Base-by-base conservation (phyloP, 2,888 invertebrate genomes). In the Rhogogaster chlorosoma region DNA sequence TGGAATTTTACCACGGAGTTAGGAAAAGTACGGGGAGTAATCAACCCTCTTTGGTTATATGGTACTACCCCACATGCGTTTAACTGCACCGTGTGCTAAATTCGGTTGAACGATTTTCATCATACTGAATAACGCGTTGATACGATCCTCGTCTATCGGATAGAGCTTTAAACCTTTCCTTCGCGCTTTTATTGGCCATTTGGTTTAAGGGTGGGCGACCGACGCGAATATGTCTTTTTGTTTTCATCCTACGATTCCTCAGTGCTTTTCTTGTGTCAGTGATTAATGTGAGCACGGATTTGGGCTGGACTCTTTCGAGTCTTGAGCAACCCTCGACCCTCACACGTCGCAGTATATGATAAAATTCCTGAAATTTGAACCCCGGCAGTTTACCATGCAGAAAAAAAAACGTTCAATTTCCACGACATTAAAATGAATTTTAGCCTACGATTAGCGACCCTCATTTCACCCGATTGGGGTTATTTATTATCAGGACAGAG, bases 121-220 rank as follows among this genome's bases (percentile, higher is more conserved):
- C 61, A 61, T 22, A n/a, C 61, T 67, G 67, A 67, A 67, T 67
- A 12, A 32, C 73, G 67, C 73, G 67, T 38, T 73, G 9, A 32
- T 38, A 38, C 70, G 9, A 3, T 36, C 70, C 42, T 22, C 42
- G 1, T 22, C 26, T 38, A n/a, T 29, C 42, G 7, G 10, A n/a
- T 38, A 42, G 22, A 38, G 38, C 22, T 73, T 38, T 10, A n/a
- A 73, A 73, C 38, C 42, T 42, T 42, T 73, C 15, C 42, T 73
- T 42, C 38, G 26, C 38, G 42, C n/a, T 73, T 22, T 73, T 42
- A 73, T 38, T 42, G 36, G 70, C 70, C 18, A 70, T 70, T 70
- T 36, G 70, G 36, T 70, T 36, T n/a, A 9, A 36, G 70, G 70
- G 70, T 70, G 70, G 7, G 12, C 36, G 70, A 70, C 70, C 70